Evolutionary conservation across 2,797 vertebrate species (phyloP), one percentile per base, ranked within the genome.

Genomic region (Microchirus variegatus): DNA sequence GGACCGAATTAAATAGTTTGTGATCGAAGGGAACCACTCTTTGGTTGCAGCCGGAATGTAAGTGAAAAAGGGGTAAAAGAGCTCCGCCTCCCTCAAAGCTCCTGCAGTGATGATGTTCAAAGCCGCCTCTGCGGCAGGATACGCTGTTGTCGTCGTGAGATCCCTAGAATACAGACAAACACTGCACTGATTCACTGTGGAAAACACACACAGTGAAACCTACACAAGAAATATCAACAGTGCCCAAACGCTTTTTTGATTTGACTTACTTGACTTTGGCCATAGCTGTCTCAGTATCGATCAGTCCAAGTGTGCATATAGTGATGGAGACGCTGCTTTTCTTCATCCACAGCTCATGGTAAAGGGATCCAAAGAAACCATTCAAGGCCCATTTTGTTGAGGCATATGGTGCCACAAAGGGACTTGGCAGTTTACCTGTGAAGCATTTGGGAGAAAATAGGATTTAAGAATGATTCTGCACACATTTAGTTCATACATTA

Each of bases 341-440:
- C 86, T 92, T 93, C 94, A 95, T 93, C 0, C 77, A 61, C 63
- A 97, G 84, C 62, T 98, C 95, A 2, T 95, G 93, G 49, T 67
- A 71, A 59, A 97, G 78, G 0, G 93, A 78, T 45, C 90, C 80
- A 13, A 96, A 97, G 84, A 96, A 97, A n/a, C 95, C 94, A 5
- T 93, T 94, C 78, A 96, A 60, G 0, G 95, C 95, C 76, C 91
- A 95, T 85, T 95, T 96, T 26, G 95, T 92, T 44, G 94, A 90
- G 0, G 85, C 59, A 49, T 96, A 97, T 0, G 95, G 93, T 2
- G 84, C 85, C 19, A 87, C 86, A 37, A 93, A 95, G 12, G 95
- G 94, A 43, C 72, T 85, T 59, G 88, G 26, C 15, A 94, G 57
- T 81, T 88, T 95, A 67, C 94, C 96, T 96, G 79, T 26, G n/a